A percentile compares a stretch with the other conserved stretches of the same genome.
These are phyloP conservation scores for Coptotermes formosanus DNA, from an alignment of 1,140 invertebrate genomes.

Conservation along the genomic window DNA sequence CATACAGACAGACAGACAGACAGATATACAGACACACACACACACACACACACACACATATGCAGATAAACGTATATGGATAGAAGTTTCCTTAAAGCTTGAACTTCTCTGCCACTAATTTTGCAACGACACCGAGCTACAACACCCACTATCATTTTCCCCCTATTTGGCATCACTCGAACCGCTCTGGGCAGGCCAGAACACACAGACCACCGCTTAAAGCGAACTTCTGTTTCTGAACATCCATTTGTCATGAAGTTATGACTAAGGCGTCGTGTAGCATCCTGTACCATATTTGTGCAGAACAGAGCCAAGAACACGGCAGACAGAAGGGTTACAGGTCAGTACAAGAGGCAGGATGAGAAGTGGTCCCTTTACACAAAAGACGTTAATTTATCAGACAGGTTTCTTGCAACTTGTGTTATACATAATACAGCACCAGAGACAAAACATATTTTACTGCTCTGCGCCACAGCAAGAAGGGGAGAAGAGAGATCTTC, in stretches of 20 bases:
- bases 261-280: background rate
- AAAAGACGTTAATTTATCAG: slow-evolving; percentile 8
- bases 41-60: no score
- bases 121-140: no score
- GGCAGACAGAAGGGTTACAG: background rate
- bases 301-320: background rate
- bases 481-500: background rate
- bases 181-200: background rate
- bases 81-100: no score
- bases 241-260: background rate
- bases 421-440: background rate
- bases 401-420: background rate
- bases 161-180: no score
- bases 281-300: background rate
- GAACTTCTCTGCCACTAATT: no score
- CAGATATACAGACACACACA: no score
- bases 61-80: no score
- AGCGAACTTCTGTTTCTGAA: background rate
- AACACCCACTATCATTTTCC: no score
- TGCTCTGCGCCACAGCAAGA: background rate
- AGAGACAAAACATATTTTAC: slow-evolving; percentile 10
- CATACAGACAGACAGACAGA: no score
- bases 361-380: background rate
- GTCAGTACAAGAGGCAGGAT: background rate
- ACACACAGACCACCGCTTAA: background rate